Base-by-base conservation (phyloP, 2,113 vertebrate genomes). In the Lagopus muta region DNA sequence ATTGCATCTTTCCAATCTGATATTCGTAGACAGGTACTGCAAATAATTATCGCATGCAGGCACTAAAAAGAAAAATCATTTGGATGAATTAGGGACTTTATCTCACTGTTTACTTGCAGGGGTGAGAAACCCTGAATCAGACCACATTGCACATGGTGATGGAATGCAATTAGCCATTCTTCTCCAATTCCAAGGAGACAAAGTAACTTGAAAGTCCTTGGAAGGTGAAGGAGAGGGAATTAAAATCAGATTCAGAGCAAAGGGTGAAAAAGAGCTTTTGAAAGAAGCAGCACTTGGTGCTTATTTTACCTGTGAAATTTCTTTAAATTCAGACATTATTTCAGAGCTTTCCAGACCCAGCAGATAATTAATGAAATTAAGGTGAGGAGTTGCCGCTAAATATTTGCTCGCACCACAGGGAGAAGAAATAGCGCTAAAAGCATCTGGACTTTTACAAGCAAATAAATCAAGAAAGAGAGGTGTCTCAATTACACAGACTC, bases 361-460 rank as follows among this genome's bases (percentile, higher is more conserved):
- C 83, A 94, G 84, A 86, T 96, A 93, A 97, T 97, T 97, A 96
- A 96, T 95, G 78, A 97, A 96, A 97, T 97, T 96, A 96, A 95
- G 89, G 95, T 92, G 81, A 96, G 80, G 58, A 58, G 79, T 92
- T 92, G 71, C 90, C 82, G 78, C 90, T 97, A 95, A 97, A 94
- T 97, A 97, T 98, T 97, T 97, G 94, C 82, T 95, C 95, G 88
- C 30, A 32, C 67, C 50, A 30, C 67, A 64, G 74, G 64, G 74
- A 78, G 93, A 96, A 96, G 82, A 95, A 96, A 79, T 69, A 69
- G 86, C 94, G 66, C 94, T 94, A 93, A 92, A 96, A 94, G 7
- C 82, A 96, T 83, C 95, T 97, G 95, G 94, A 94, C 96, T 97
- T 97, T 96, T 92, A 97, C 92, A 64, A 93, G 88, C 94, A 97